Percentiles rank a stretch among this genome's conserved stretches.
phyloP scores from a whole-genome alignment of 2,888 invertebrate species.

The Drosophila atripex region DNA sequence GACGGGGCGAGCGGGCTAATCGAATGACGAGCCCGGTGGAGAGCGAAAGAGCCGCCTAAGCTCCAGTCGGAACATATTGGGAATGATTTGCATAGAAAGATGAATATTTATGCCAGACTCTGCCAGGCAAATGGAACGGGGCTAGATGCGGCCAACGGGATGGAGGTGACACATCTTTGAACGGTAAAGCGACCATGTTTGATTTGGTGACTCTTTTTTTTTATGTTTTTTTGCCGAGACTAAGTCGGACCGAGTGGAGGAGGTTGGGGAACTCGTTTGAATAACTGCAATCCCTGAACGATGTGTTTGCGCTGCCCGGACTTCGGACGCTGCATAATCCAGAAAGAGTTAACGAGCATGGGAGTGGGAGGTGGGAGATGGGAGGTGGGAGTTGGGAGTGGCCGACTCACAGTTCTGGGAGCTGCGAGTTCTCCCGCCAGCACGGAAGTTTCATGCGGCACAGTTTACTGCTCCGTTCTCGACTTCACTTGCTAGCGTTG shows the following conservation, averaged over 20 bases:
- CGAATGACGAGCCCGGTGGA: constrained; percentile 25
- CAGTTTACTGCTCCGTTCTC: constrained; percentile 34
- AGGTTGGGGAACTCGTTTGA: constrained; percentile 12
- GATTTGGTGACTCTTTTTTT: constrained; percentile 7
- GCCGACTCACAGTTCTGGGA: background rate
- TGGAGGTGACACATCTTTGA: constrained; percentile 30
- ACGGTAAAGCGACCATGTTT: constrained; percentile 43
- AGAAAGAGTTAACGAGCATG: constrained; percentile 64
- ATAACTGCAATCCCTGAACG: constrained; percentile 12
- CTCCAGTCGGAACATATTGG: constrained; percentile 40
- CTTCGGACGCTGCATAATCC: constrained; percentile 58
- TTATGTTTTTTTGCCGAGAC: background rate
- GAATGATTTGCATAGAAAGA: constrained; percentile 70
- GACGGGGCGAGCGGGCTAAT: constrained; percentile 21
- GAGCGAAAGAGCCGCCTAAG: constrained; percentile 22
- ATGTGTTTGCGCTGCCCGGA: constrained; percentile 22
- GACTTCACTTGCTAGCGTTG: constrained; percentile 46
- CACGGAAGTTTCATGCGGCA: constrained; percentile 61
- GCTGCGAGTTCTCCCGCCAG: constrained; percentile 31
- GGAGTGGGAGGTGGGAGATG: constrained; percentile 1
- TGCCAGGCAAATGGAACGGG: constrained; percentile 51
- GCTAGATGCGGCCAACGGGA: background rate
- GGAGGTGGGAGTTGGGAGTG: background rate
- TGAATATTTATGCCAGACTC: constrained; percentile 66
- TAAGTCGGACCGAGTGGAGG: too few species aligned